Conservation (phyloP, 2,888 invertebrate genomes). For the Noctua pronuba region DNA sequence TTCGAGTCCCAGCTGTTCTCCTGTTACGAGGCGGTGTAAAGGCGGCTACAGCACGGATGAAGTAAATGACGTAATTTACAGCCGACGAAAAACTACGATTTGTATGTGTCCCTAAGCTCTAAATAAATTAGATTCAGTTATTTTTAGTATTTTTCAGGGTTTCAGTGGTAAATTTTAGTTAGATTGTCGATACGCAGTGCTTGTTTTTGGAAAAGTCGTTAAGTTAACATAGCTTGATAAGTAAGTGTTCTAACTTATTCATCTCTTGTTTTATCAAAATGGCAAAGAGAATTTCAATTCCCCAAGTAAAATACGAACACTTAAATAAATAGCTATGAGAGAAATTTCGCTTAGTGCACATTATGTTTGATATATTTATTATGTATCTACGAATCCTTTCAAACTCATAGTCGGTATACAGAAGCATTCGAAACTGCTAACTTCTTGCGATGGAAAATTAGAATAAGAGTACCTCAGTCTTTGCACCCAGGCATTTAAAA, state of each 20-base stretch:
- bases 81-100: conserved; percentile 50
- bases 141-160: conserved; percentile 32
- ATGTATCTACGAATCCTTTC: neutral
- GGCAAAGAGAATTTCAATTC: neutral
- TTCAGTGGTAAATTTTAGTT: neutral
- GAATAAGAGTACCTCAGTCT: neutral
- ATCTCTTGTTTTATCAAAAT: neutral
- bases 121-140: conserved; percentile 51
- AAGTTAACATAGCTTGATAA: no score
- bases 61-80: conserved; percentile 47
- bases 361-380: neutral
- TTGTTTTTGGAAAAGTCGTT: neutral
- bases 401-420: neutral
- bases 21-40: conserved; percentile 34
- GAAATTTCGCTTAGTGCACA: neutral
- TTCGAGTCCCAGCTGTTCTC: neutral
- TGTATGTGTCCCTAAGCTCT: conserved; percentile 53
- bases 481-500: neutral
- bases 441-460: neutral
- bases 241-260: neutral
- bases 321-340: neutral
- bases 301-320: neutral
- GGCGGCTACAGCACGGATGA: conserved; percentile 18
- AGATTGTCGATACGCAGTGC: neutral
- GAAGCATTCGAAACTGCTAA: neutral